Evolutionary conservation across 1,140 invertebrate genomes (phyloP), one percentile per base, ranked within the genome.

Genomic region (Dendroctonus ponderosae): DNA sequence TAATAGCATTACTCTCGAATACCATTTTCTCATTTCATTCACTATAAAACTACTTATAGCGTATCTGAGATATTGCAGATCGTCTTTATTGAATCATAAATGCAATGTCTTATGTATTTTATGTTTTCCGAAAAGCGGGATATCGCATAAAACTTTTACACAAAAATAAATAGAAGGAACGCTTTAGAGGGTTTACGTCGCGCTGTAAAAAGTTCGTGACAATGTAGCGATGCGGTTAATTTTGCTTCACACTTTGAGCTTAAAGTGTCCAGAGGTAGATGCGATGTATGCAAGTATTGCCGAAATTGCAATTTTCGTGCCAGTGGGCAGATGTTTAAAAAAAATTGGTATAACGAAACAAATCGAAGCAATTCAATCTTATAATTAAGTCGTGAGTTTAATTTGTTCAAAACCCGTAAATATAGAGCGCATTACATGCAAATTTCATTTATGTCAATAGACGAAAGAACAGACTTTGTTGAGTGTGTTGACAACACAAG

Each of bases 31-130:
- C 11, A 37, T 41, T 56, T 56, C 53, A 56, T 11, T 41, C 39
- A 38, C 53, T 56, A 56, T 56, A 56, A 56, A 56, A 56, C 53
- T 56, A 40, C 52, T 65, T 65, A 65, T 42, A 56, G 53, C 62
- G 54, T 60, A 57, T 44, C 65, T 60, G 65, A 61, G 53, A 67
- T 49, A 52, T 54, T 54, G 44, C 42, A 60, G 65, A 60, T 60
- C 49, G 65, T 61, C 53, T 67, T 67, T 67, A 61, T 61, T 67
- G 58, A 67, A 67, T 62, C 65, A 67, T 67, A 67, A 67, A 67
- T 67, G 60, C 58, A 41, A 7, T 48, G 65, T 60, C 57, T 61
- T 61, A 60, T 61, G 49, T 58, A 67, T 60, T 67, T 67, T 67
- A 67, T 58, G 65, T 49, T 44, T 67, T 60, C 48, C 43, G 62